phyloP scores from a whole-genome alignment of 1,140 invertebrate genomes.

The Aricia agestis region DNA sequence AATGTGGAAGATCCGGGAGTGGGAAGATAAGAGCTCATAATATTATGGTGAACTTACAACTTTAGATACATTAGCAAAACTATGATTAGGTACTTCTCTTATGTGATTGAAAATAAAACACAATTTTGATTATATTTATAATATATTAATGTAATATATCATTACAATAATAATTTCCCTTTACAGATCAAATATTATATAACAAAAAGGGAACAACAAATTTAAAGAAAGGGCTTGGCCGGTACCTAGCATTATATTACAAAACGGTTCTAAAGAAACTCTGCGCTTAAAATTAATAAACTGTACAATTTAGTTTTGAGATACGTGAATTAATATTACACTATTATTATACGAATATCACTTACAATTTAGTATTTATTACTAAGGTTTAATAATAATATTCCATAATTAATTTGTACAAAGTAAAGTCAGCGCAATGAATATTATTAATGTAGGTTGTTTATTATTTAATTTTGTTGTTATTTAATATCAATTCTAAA shows the following conservation, averaged over 20 bases:
- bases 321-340: conserved; percentile 7
- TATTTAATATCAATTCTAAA: too few relatives aligned
- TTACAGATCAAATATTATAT: neutral
- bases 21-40: too few relatives aligned
- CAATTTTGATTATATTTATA: conserved; percentile 10
- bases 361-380: conserved; percentile 2
- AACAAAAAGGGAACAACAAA: conserved; percentile 7
- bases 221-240: neutral
- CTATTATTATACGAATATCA: conserved; percentile 4
- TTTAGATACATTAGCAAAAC: too few relatives aligned
- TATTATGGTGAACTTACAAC: too few relatives aligned
- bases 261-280: neutral
- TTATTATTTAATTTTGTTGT: too few relatives aligned
- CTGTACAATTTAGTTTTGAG: conserved; percentile 9
- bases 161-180: conserved; percentile 7
- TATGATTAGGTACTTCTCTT: too few relatives aligned
- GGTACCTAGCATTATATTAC: neutral
- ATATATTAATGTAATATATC: conserved; percentile 17
- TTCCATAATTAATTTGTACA: conserved; percentile 3
- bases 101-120: neutral
- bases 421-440: neutral
- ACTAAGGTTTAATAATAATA: conserved; percentile 1
- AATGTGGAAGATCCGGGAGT: too few relatives aligned
- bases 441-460: too few relatives aligned
- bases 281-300: conserved; percentile 9